Percentiles rank a stretch among this genome's conserved stretches.
These are phyloP conservation scores for Holacanthus passer DNA, from an alignment of 2,113 vertebrate genomes.

Conservation along the genomic window DNA sequence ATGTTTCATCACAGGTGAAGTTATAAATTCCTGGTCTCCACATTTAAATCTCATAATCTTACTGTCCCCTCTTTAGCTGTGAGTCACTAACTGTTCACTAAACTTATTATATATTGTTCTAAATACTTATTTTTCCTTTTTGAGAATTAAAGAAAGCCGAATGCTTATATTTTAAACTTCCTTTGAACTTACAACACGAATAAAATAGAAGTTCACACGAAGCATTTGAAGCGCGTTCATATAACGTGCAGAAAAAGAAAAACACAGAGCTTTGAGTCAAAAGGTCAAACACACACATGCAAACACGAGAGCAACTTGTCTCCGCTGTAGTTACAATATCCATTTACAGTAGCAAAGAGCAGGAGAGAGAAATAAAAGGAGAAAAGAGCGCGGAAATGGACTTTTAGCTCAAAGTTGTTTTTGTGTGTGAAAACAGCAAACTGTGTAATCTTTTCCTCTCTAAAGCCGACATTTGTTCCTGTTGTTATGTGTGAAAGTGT, in stretches of 20 bases:
- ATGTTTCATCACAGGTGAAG: background rate
- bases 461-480: conserved; percentile 76
- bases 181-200: background rate
- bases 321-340: conserved; percentile 33
- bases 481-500: conserved; percentile 77
- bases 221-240: background rate
- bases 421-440: conserved; percentile 64
- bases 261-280: background rate
- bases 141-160: background rate
- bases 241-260: background rate
- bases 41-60: no score
- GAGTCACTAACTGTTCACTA: no score
- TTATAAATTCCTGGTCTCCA: no score
- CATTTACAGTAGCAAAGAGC: conserved; percentile 16
- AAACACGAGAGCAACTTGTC: conserved; percentile 18
- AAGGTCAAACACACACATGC: conserved; percentile 6
- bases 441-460: conserved; percentile 56
- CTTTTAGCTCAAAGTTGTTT: conserved; percentile 52
- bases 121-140: no score
- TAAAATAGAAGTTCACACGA: background rate
- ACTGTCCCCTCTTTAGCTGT: no score
- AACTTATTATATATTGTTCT: no score
- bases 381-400: conserved; percentile 57
- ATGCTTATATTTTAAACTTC: no score
- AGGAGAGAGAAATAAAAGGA: conserved; percentile 19